Conservation (phyloP, 2,113 vertebrate species). For the Bucco capensis region DNA sequence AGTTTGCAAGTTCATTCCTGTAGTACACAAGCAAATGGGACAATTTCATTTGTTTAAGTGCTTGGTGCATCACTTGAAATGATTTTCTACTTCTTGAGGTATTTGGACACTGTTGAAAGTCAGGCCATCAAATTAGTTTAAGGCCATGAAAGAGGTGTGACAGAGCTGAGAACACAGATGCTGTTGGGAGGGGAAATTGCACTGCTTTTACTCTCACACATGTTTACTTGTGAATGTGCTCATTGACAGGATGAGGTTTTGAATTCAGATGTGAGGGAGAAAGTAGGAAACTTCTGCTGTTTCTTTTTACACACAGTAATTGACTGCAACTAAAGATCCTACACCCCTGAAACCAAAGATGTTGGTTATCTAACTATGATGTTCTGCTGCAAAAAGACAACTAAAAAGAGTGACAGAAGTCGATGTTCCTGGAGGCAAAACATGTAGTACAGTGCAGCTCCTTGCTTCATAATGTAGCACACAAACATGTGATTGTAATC, state of each 20-base stretch:
- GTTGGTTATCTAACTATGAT: neutral
- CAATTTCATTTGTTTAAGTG: neutral
- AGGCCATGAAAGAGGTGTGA: neutral
- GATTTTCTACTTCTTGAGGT: neutral
- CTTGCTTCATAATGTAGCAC: slow-evolving; percentile 10
- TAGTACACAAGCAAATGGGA: neutral
- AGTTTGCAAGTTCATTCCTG: neutral
- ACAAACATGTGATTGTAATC: slow-evolving; percentile 12
- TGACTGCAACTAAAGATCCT: neutral
- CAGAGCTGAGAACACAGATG: neutral
- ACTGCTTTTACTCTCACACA: neutral
- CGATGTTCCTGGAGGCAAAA: slow-evolving; percentile 44
- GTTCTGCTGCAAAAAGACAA: neutral
- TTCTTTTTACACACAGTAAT: neutral
- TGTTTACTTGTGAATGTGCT: neutral
- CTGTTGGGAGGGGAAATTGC: neutral
- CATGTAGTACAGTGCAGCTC: slow-evolving; percentile 32
- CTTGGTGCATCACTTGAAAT: neutral
- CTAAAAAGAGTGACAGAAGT: slow-evolving; percentile 25
- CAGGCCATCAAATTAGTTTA: neutral
- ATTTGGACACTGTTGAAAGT: neutral
- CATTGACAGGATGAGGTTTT: neutral
- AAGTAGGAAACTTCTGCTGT: neutral
- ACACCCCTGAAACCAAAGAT: neutral
- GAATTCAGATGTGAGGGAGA: neutral